A percentile compares a stretch with the other conserved stretches of the same genome.
phyloP scores from a whole-genome alignment of 2,888 invertebrate genomes.

The Mylabris sibirica region DNA sequence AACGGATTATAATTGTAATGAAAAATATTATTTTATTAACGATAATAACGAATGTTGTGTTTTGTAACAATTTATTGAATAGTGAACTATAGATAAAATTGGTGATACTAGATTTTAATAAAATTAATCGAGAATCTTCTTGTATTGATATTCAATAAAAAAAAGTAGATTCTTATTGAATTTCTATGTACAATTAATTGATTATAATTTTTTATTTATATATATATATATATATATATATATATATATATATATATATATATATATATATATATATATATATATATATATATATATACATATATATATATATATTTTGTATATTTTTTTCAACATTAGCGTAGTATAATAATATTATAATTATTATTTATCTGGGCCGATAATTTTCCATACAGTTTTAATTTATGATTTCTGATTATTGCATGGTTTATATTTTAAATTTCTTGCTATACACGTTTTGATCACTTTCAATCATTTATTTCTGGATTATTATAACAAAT shows the following conservation, averaged over 20 bases:
- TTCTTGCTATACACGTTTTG: not conserved
- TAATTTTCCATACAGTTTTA: not conserved
- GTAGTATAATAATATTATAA: not conserved
- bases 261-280: no score
- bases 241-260: no score
- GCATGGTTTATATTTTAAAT: not conserved
- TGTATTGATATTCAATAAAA: not conserved
- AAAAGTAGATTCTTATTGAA: not conserved
- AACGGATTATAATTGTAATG: not conserved
- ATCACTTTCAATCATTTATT: not conserved
- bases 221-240: no score
- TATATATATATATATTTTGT: no score
- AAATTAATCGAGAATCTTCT: not conserved
- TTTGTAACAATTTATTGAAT: slow-evolving; percentile 5
- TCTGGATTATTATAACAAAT: not conserved
- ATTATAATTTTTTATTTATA: no score
- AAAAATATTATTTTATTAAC: not conserved
- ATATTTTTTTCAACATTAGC: no score
- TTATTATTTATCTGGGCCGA: not conserved
- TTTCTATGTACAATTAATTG: not conserved
- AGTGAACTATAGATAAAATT: not conserved
- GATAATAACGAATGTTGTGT: not conserved
- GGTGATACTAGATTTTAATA: not conserved
- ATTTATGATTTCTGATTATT: not conserved
- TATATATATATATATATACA: no score